Conservation (phyloP, 1,140 invertebrate genomes). For the Drosophila ercepeae region DNA sequence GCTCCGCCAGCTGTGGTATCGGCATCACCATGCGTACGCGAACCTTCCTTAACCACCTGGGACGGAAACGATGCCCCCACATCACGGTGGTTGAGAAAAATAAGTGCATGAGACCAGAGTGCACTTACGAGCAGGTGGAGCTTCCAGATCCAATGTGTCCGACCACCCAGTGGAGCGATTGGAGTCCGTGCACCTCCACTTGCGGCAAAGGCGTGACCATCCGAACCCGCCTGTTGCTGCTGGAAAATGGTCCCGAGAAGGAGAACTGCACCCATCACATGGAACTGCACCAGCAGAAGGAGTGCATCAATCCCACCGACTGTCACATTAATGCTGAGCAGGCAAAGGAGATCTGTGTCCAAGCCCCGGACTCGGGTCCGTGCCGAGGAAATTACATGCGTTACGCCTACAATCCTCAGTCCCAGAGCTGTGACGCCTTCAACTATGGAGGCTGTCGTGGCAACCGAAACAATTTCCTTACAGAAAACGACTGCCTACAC, state of each 20-base stretch:
- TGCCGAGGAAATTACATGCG: conserved; percentile 92
- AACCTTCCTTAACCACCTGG: conserved; percentile 89
- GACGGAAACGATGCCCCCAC: conserved; percentile 91
- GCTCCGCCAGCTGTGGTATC: conserved; percentile 92
- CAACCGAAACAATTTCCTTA: conserved; percentile 95
- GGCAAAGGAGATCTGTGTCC: conserved; percentile 92
- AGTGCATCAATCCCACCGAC: conserved; percentile 87
- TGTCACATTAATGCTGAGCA: conserved; percentile 89
- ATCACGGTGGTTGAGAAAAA: conserved; percentile 89
- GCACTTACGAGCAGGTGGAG: conserved; percentile 85
- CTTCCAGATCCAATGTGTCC: conserved; percentile 86
- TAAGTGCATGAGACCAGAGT: conserved; percentile 89
- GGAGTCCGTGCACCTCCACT: conserved; percentile 88
- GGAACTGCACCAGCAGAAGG: conserved; percentile 87
- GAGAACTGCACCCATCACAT: conserved; percentile 86
- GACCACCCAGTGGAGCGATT: conserved; percentile 89
- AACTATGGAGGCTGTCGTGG: conserved; percentile 94
- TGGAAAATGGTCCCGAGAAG: conserved; percentile 85
- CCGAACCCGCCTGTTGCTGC: conserved; percentile 88
- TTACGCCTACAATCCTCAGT: conserved; percentile 91
- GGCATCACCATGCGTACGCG: conserved; percentile 90
- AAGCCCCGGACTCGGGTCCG: conserved; percentile 89
- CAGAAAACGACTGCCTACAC: conserved; percentile 89
- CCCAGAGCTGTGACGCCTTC: conserved; percentile 92
- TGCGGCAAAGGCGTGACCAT: conserved; percentile 89